A percentile compares a stretch with the other conserved stretches of the same genome.
These are phyloP conservation scores for Genyomyrus donnyi DNA, from an alignment of 2,113 vertebrate genomes.

Conservation along the genomic window DNA sequence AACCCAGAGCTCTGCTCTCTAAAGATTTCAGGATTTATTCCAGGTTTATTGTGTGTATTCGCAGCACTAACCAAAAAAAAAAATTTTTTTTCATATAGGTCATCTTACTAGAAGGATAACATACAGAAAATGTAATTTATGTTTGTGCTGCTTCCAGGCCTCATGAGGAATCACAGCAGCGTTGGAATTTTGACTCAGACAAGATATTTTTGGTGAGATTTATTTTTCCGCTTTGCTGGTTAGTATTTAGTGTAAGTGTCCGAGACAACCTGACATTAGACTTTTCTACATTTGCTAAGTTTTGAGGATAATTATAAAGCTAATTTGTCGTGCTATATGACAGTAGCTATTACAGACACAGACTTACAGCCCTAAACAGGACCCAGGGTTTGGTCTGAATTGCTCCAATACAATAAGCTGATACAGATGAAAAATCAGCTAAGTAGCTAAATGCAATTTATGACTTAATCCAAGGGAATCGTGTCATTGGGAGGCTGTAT, in stretches of 20 bases:
- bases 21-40: neutral
- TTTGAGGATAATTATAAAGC: neutral
- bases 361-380: neutral
- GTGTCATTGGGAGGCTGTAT: neutral
- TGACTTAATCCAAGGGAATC: neutral
- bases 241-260: neutral
- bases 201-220: conserved; percentile 8
- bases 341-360: neutral
- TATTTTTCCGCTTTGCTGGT: neutral
- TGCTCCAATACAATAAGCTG: neutral
- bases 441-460: neutral
- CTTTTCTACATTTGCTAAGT: neutral
- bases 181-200: neutral
- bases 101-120: neutral
- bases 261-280: neutral
- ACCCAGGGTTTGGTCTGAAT: neutral
- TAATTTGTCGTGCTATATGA: neutral
- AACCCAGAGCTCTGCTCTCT: neutral
- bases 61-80: neutral
- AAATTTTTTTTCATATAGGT: neutral
- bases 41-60: neutral
- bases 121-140: neutral
- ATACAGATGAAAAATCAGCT: neutral
- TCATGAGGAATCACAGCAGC: neutral
- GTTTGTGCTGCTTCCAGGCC: neutral